Base-by-base conservation (phyloP, 2,797 vertebrate species). In the Gymnothorax reevesii region DNA sequence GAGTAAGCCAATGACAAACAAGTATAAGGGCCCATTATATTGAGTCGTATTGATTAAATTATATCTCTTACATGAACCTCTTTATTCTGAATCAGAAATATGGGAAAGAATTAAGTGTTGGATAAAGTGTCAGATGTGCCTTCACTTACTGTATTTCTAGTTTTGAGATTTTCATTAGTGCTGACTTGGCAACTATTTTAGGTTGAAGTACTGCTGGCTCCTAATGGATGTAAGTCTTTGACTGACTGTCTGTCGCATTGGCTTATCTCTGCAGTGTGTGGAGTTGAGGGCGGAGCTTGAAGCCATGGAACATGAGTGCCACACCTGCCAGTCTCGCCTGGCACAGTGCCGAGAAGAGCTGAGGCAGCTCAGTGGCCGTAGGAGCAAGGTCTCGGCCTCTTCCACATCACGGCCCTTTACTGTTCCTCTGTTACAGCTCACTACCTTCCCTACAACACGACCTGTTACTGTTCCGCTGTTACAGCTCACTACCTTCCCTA, bases 271-370 rank as follows among this genome's bases (percentile, higher is more conserved):
- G 6, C 92, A 98, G 97, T 97, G 97, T 90, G 90, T 66, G 87
- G 96, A 97, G 90, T 94, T 98, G 91, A 96, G 95, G 89, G 88
- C 69, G 0, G 97, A 98, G 91, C 93, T 98, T 92, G 95, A 96
- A 82, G 88, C 89, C 55, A 93, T 98, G 92, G 95, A 97, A 64
- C 94, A 96, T 69, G 97, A 98, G 92, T 97, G 97, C 89, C 94
- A 92, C 88, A 95, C 94, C 90, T 97, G 96, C 92, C 95, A 97
- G 93, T 91, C 59, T 83, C 95, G 96, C 82, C 94, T 98, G 94
- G 94, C 94, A 82, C 96, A 97, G 92, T 97, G 97, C 92, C 95
- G 96, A n/a, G 95, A 97, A 0, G 96, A 98, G 88, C 94, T 98
- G 82, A 95, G 95, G 83, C 94, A 91, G 87, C 91, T 92, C 87